Evolutionary conservation across 2,888 invertebrate species (phyloP), one percentile per base, ranked within the genome.

Genomic region (Iselma pallidipennis): DNA sequence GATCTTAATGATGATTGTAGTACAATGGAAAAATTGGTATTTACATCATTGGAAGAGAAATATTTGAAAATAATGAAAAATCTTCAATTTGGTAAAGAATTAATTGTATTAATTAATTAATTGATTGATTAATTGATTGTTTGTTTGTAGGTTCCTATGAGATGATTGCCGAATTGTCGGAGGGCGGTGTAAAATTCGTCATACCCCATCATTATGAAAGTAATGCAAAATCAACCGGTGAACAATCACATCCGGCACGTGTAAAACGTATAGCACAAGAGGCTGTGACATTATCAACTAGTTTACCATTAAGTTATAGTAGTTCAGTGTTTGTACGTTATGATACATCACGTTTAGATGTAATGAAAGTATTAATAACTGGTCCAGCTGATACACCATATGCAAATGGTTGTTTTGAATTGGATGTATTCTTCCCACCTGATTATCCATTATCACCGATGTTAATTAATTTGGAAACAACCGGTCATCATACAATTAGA

Each of bases 281-380:
- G 83, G 92, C 95, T 49, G 95, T 96, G 66, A 96, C 96, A 28
- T 86, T 97, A 55, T 94, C 95, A 68, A 95, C 95, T 60, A 92
- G 93, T 70, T 85, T 97, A 75, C 97, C 97, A 66, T 87, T 97
- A 59, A 95, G 95, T 52, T 94, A 91, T 82, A 94, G 94, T 81
- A 95, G 95, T 80, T 94, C 94, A 68, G 96, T 97, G 66, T 97
- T 97, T 86, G 96, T 97, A 67, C 88, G 97, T 71, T 95, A 95
- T 82, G 96, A 96, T 83, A 91, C 94, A 65, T 96, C 96, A 81
- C 87, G 96, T 65, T 87, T 97, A 70, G 96, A 97, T 81, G 90
- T 96, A 68, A 97, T 97, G 96, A 97, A 97, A 87, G 93, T 96
- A 61, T 83, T 96, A 68, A 96, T 96, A 80, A 95, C 95, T 26